Conservation (phyloP, 2,888 invertebrate species). For the Trichogramma dendrolimi region DNA sequence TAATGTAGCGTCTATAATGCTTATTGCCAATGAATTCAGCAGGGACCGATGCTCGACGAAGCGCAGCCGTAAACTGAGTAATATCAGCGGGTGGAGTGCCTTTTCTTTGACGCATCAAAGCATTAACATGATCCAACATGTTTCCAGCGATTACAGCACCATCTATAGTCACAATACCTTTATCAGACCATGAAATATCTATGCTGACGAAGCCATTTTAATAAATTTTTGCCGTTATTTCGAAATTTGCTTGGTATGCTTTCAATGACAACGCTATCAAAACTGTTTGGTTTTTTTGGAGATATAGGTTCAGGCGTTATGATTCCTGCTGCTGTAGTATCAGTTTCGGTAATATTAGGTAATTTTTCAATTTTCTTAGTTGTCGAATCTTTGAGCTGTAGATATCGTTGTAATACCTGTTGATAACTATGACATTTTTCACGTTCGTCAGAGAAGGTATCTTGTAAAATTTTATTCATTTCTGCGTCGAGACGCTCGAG, state of each 20-base stretch:
- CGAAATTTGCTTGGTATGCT: not conserved
- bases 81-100: not conserved
- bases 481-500: no score
- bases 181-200: slow-evolving; percentile 15
- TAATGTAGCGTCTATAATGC: slow-evolving; percentile 1
- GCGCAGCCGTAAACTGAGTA: slow-evolving; percentile 6
- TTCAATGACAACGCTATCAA: not conserved
- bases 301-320: no score
- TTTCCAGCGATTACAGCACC: slow-evolving; percentile 2
- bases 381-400: no score
- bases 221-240: not conserved
- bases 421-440: no score
- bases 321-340: no score
- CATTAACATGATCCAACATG: slow-evolving; percentile 23
- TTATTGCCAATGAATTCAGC: slow-evolving; percentile 6
- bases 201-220: not conserved
- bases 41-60: slow-evolving; percentile 3
- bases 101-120: slow-evolving; percentile 12
- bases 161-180: slow-evolving; percentile 12
- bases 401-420: no score
- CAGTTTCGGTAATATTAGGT: no score
- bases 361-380: no score
- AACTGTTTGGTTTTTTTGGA: no score
- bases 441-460: no score
- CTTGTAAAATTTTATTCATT: no score